Conservation (phyloP, 2,113 vertebrate species). For the Phaethornis superciliosus region DNA sequence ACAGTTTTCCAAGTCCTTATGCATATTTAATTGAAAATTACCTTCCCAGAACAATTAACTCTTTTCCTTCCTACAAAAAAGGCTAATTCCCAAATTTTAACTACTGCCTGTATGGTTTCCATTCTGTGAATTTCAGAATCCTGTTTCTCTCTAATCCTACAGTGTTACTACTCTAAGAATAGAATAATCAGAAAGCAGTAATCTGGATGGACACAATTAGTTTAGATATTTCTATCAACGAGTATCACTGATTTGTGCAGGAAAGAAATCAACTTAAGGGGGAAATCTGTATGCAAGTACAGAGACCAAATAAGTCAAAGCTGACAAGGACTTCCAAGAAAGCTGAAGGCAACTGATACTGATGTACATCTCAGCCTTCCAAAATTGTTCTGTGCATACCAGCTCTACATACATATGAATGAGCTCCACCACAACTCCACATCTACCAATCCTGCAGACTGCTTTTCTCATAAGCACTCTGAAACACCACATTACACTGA, state of each 20-base stretch:
- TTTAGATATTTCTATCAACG: not conserved
- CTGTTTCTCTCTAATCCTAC: not conserved
- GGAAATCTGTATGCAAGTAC: not conserved
- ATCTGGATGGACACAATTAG: not conserved
- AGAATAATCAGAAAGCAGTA: not conserved
- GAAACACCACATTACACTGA: not conserved
- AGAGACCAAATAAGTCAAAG: not conserved
- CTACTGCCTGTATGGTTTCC: not conserved
- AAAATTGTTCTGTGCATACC: not conserved
- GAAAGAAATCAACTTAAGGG: not conserved
- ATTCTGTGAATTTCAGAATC: not conserved
- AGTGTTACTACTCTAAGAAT: not conserved
- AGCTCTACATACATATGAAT: accelerated
- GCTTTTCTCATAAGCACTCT: not conserved
- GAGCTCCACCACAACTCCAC: not conserved
- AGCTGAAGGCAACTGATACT: not conserved
- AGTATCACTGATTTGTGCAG: not conserved
- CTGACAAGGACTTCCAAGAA: not conserved
- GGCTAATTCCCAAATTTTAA: not conserved
- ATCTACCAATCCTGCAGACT: not conserved
- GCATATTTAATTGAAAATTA: not conserved
- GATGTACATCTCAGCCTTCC: not conserved
- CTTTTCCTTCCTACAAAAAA: not conserved
- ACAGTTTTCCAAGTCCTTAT: not conserved
- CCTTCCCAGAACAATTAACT: not conserved